Base-by-base conservation (phyloP, 2,113 vertebrate species). In the Eonycteris spelaea region DNA sequence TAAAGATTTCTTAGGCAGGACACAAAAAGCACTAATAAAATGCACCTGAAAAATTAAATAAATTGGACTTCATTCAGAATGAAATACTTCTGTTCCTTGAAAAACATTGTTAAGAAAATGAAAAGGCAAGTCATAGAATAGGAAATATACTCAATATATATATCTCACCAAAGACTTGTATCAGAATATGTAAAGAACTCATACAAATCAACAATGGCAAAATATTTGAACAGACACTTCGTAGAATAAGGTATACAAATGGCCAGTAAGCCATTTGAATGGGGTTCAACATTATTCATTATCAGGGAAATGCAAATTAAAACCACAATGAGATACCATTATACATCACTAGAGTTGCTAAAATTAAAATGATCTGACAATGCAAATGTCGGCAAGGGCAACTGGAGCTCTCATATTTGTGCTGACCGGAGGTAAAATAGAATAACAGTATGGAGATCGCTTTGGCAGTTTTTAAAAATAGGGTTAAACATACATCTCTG, bases 31-130 rank as follows among this genome's bases (percentile, higher is more conserved):
- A 53, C 61, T 89, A 5, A 55, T 21, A 71, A 38, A 48, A 63
- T 74, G 3, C 12, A 48, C 8, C 35, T 59, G 30, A 84, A 82
- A 67, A 59, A 61, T 53, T 86, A 86, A 86, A 73, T 78, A 74
- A n/a, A 83, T 40, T 35, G 43, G 6, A 79, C 30, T 78, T 95
- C 18, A 71, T 48, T 90, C 35, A 78, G 70, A 91, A 91, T 75
- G 88, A 75, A 93, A 63, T 74, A 65, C 3, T n/a, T 83, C 71
- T 78, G 9, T n/a, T 86, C 26, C 83, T 92, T 93, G 51, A 35
- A 78, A 95, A 74, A 94, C 12, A 87, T 53, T 61, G 22, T n/a
- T 80, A 68, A 83, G 68, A 86, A 86, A 94, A 94, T 83, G 55
- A 90, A 96, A 87, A 84, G 45, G 10, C 30, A 83, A 74, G 28